phyloP scores from a whole-genome alignment of 2,113 vertebrate genomes.

The Agelaius tricolor region DNA sequence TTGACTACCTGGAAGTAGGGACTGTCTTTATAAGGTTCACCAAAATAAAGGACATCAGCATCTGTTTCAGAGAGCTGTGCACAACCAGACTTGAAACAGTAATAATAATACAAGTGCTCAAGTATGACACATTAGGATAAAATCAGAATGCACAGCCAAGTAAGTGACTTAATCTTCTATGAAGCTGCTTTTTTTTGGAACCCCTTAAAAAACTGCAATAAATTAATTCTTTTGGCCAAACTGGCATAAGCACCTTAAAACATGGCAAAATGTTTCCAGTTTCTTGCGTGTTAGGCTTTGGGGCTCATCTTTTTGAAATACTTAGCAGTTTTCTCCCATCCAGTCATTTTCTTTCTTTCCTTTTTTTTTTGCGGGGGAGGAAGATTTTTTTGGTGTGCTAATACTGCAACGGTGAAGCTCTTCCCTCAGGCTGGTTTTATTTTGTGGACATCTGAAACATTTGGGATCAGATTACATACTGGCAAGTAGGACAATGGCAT shows the following conservation, averaged over 20 bases:
- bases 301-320: background rate
- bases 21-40: background rate
- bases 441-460: constrained; percentile 23
- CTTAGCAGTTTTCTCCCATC: background rate
- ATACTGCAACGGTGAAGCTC: background rate
- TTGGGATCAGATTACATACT: constrained; percentile 17
- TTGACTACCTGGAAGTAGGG: background rate
- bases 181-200: background rate
- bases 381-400: background rate
- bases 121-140: background rate
- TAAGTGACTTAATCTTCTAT: background rate
- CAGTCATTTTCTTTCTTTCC: background rate
- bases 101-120: background rate
- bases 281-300: background rate
- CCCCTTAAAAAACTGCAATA: background rate
- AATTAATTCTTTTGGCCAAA: background rate
- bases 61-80: background rate
- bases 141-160: background rate
- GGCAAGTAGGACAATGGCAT: constrained; percentile 33
- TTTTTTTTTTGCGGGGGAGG: fast-evolving
- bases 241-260: background rate
- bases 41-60: background rate
- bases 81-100: background rate
- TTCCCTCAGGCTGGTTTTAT: constrained; percentile 5
- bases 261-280: background rate